Evolutionary conservation across 2,888 invertebrate genomes (phyloP).

Genomic region (Orthosia cruda): DNA sequence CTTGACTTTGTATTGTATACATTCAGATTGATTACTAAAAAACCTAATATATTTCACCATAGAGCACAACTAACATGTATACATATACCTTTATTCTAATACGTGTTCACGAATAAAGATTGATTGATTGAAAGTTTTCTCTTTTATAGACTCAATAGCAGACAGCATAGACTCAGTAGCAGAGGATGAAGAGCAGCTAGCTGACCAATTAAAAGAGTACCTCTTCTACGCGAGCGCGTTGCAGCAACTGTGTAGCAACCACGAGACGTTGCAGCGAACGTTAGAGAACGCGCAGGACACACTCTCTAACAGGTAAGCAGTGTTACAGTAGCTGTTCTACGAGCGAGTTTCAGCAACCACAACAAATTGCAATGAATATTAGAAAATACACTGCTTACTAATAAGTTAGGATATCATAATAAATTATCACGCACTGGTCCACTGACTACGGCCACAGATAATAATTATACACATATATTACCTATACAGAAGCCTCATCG

Average conservation of each 20-base stretch:
- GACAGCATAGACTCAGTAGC: constrained; percentile 94
- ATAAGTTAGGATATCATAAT: too few relatives aligned
- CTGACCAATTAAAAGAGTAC: constrained; percentile 96
- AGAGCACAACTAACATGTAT: too few relatives aligned
- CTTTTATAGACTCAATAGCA: constrained; percentile 93
- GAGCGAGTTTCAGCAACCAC: background rate
- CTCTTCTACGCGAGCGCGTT: constrained; percentile 95
- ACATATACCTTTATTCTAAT: too few relatives aligned
- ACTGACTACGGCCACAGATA: too few relatives aligned
- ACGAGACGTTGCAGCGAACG: constrained; percentile 94
- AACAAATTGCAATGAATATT: background rate
- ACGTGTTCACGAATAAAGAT: too few relatives aligned
- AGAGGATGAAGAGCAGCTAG: constrained; percentile 96
- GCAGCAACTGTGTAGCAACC: constrained; percentile 94
- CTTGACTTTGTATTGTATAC: too few relatives aligned
- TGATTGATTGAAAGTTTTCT: too few relatives aligned
- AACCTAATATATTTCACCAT: too few relatives aligned
- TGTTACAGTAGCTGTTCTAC: background rate
- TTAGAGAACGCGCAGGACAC: constrained; percentile 94
- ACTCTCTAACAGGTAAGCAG: constrained; percentile 86
- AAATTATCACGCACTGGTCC: too few relatives aligned
- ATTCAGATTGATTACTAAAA: too few relatives aligned
- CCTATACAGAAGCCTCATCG: too few relatives aligned
- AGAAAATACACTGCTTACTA: background rate
- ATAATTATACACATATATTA: too few relatives aligned